Conservation (phyloP, 2,888 invertebrate species). For the Synanthedon tipuliformis region DNA sequence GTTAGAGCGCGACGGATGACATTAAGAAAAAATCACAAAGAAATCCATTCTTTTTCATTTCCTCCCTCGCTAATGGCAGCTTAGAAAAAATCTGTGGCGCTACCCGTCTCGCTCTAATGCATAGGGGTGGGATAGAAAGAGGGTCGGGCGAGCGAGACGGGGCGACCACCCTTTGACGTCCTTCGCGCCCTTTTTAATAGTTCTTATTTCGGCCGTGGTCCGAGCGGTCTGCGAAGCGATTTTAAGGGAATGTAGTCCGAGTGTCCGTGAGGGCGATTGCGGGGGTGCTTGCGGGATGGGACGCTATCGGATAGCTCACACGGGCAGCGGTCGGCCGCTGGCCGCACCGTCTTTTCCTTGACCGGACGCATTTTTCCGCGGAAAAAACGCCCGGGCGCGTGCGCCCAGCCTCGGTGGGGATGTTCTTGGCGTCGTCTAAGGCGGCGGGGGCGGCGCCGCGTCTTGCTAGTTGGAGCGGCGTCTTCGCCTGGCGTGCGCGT, state of each 20-base stretch:
- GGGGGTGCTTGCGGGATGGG: constrained; percentile 11
- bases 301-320: constrained; percentile 18
- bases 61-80: constrained; percentile 65
- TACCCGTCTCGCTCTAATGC: constrained; percentile 55
- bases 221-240: constrained; percentile 47
- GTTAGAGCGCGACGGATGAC: constrained; percentile 51
- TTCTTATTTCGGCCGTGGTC: constrained; percentile 59
- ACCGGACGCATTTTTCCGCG: constrained; percentile 69
- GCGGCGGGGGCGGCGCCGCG: constrained; percentile 68
- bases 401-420: constrained; percentile 64
- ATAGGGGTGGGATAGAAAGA: constrained; percentile 43
- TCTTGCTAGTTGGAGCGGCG: constrained; percentile 69
- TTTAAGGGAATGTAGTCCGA: constrained; percentile 27
- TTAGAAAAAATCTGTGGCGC: constrained; percentile 61
- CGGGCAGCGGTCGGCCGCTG: constrained; percentile 31
- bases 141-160: constrained; percentile 61
- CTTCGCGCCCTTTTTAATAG: constrained; percentile 64
- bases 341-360: constrained; percentile 62
- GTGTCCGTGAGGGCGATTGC: constrained; percentile 15
- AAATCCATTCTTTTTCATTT: constrained; percentile 67
- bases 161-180: constrained; percentile 36
- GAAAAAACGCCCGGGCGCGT: constrained; percentile 66
- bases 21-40: constrained; percentile 67
- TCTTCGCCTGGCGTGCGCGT: constrained; percentile 67
- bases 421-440: constrained; percentile 67